Evolutionary conservation across 2,113 vertebrate species (phyloP), one percentile per base, ranked within the genome.

Genomic region (Passer domesticus): DNA sequence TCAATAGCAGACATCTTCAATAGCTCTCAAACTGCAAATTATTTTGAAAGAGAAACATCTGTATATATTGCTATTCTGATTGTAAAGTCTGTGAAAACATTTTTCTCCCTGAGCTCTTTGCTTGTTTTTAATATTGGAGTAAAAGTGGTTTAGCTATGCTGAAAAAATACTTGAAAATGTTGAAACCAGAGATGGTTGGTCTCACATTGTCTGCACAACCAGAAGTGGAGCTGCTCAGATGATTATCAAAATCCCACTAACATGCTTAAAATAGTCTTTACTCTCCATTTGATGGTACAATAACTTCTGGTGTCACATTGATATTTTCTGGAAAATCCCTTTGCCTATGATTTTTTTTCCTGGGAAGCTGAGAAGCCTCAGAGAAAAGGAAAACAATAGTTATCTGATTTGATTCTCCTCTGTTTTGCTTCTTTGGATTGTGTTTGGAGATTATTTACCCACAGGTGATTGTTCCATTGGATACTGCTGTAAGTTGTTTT

Each of bases 1-100:
- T 84, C 77, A 79, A 60, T 49, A 70, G 43, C 28, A 87, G 74
- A 58, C 37, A 81, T 52, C 49, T 92, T 88, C 56, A 78, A 46
- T 79, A 64, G 62, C 79, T 92, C 78, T 94, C 68, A 91, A 59
- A 83, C 47, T 47, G 58, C 72, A 90, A 88, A 94, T 89, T 6
- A 72, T 92, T 82, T 76, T 66, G 66, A 69, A 85, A 43, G 27
- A 10, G 23, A 89, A 91, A 84, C 27, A 73, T 82, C 74, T 91
- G 58, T 79, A 91, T 44, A 47, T 73, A 87, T 78, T 92, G 63
- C 14, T 80, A 60, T 83, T 89, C 66, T 83, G 31, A 83, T 35
- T 78, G 31, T 33, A 87, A 77, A 83, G 24, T 25, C 68, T 67
- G 39, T 44, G n/a, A 55, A 72, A 84, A 56, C 3, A 41, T 74